Conservation (phyloP, 2,888 invertebrate genomes). For the Clitarchus hookeri region DNA sequence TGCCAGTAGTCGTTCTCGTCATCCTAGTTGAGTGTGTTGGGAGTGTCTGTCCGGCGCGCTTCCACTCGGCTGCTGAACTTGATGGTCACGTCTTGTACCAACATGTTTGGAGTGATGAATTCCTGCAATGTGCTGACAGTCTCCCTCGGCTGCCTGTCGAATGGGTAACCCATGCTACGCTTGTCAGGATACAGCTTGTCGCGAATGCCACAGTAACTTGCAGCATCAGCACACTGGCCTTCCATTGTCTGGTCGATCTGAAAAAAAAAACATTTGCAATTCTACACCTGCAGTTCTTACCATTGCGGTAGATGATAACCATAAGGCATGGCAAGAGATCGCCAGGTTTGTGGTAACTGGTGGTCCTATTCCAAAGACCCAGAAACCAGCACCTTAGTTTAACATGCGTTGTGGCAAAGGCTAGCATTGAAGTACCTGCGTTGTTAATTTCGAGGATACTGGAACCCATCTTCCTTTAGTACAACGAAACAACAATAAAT, state of each 20-base stretch:
- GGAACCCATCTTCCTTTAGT: no score
- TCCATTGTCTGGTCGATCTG: constrained; percentile 40
- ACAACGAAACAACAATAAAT: no score
- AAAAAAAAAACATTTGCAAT: neutral
- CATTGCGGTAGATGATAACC: no score
- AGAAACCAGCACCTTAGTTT: no score
- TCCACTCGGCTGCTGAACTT: constrained; percentile 58
- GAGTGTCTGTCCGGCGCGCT: constrained; percentile 20
- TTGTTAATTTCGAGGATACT: no score
- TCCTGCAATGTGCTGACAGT: constrained; percentile 63
- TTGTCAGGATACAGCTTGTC: constrained; percentile 80
- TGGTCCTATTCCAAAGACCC: no score
- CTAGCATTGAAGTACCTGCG: no score
- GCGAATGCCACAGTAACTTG: constrained; percentile 55
- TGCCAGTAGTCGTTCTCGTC: neutral
- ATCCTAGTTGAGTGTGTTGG: constrained; percentile 27
- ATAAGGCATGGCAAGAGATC: no score
- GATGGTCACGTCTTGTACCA: constrained; percentile 65
- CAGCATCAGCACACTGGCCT: constrained; percentile 37
- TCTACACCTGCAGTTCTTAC: neutral
- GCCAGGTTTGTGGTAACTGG: no score
- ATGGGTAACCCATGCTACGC: constrained; percentile 84
- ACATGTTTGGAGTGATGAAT: constrained; percentile 79
- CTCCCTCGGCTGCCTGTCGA: constrained; percentile 67
- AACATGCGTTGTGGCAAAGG: no score